Base-by-base conservation (phyloP, 2,113 vertebrate genomes). In the Pongo abelii region DNA sequence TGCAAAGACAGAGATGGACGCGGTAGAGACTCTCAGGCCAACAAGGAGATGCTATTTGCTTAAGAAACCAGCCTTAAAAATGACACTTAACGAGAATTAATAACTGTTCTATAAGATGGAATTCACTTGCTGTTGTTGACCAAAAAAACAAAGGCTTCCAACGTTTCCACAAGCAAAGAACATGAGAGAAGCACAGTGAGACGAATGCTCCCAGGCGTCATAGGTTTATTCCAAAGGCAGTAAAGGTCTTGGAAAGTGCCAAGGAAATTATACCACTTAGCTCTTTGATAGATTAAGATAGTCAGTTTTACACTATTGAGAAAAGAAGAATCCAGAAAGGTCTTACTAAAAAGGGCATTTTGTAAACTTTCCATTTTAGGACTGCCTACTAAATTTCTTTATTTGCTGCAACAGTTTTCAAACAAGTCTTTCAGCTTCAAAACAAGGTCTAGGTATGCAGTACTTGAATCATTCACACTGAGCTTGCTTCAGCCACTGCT, bases 41-140 rank as follows among this genome's bases (percentile, higher is more conserved):
- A 93, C 46, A 96, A 90, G 90, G 70, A 97, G 93, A 94, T 97
- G 80, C n/a, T 84, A 88, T 57, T 67, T 88, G 94, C 88, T 92
- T 61, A 35, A 97, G 84, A 93, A 97, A 52, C 81, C 27, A 59
- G 67, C 27, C 75, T 96, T 48, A 85, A 92, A 94, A 97, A 74
- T 90, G 59, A 93, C 40, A 79, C 16, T 75, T 88, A 90, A 32
- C 61, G 75, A 70, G 40, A 93, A 84, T 84, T 48, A 88, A 4
- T 78, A 86, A 86, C 6, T 87, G 67, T 90, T 57, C 70, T 83
- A 2, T 13, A n/a, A 92, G 77, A 81, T 22, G 46, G 94, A 93
- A 85, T 74, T 77, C 25, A 88, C n/a, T 85, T 83, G 61, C 72
- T 88, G 89, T 23, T 79, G 69, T 48, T 93, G 35, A 92, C 89